Percentiles rank a stretch among this genome's conserved stretches.
Conservation (phyloP, 2,113 vertebrate species). For the Poeciliopsis occidentalis region DNA sequence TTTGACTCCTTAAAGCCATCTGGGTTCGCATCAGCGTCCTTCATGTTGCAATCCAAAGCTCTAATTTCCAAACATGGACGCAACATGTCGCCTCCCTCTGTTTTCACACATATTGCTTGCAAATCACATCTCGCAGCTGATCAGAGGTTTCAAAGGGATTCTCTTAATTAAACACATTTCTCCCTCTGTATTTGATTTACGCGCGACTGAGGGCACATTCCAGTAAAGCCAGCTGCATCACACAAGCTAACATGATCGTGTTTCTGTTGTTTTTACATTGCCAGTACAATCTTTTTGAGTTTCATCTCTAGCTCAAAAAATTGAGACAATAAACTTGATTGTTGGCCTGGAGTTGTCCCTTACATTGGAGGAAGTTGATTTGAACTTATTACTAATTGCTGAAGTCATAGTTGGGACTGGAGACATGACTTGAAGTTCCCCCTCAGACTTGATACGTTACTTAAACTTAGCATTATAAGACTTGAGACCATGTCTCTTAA, state of each 20-base stretch:
- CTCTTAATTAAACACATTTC: slow-evolving; percentile 62
- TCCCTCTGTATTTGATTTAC: slow-evolving; percentile 22
- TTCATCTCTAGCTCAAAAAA: not conserved
- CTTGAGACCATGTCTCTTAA: too few species aligned
- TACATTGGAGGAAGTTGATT: not conserved
- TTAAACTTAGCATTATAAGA: too few species aligned
- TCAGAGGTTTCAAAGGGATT: slow-evolving; percentile 58
- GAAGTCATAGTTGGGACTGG: not conserved
- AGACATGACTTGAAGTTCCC: not conserved
- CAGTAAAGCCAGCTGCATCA: slow-evolving; percentile 42
- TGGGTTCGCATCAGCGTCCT: slow-evolving; percentile 21
- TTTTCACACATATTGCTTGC: slow-evolving; percentile 29
- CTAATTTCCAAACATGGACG: slow-evolving; percentile 22
- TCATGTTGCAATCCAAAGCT: slow-evolving; percentile 30
- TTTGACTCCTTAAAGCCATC: slow-evolving; percentile 2
- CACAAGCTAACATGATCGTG: slow-evolving; percentile 26
- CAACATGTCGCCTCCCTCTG: slow-evolving; percentile 13
- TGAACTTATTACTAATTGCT: not conserved
- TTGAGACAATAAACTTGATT: too few species aligned
- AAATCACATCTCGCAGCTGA: slow-evolving; percentile 42
- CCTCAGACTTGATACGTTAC: too few species aligned
- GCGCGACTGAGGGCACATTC: slow-evolving; percentile 26
- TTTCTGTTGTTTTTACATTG: slow-evolving; percentile 31
- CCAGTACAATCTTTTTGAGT: not conserved
- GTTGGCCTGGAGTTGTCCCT: too few species aligned